phyloP scores from a whole-genome alignment of 2,113 vertebrate species.

The Aldabrachelys gigantea region DNA sequence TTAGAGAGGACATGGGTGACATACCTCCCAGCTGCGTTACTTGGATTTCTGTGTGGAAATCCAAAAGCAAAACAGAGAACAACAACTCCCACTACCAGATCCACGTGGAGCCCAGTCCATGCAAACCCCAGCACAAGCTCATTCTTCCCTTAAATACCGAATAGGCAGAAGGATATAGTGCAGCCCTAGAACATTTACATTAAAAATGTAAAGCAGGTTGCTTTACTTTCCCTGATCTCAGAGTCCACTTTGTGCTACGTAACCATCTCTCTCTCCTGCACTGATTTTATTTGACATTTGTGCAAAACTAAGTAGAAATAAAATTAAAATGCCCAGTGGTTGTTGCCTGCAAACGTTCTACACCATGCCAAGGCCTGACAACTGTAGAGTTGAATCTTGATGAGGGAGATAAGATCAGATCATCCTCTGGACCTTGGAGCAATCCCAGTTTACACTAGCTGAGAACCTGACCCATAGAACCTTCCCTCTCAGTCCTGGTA shows the following conservation, averaged over 20 bases:
- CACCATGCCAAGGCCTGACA: not conserved
- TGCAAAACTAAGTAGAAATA: constrained; percentile 35
- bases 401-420: constrained; percentile 27
- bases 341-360: not conserved
- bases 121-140: constrained; percentile 7
- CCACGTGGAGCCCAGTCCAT: constrained; percentile 29
- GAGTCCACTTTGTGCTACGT: not conserved
- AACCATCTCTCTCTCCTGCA: not conserved
- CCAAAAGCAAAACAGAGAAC: constrained; percentile 21
- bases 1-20: not conserved
- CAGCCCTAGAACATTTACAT: not conserved
- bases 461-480: constrained; percentile 55
- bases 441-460: constrained; percentile 35
- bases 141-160: constrained; percentile 22
- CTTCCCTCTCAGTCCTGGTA: constrained; percentile 27
- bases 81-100: constrained; percentile 19
- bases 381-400: not conserved
- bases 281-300: not conserved
- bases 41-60: constrained; percentile 41
- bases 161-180: constrained; percentile 4
- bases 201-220: not conserved
- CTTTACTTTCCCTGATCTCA: not conserved
- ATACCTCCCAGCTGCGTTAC: constrained; percentile 35
- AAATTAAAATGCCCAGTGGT: constrained; percentile 37
- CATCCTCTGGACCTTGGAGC: constrained; percentile 21